These are phyloP conservation scores for Muntiacus muntjak DNA, from an alignment of 2,113 vertebrate species.

Conservation along the genomic window DNA sequence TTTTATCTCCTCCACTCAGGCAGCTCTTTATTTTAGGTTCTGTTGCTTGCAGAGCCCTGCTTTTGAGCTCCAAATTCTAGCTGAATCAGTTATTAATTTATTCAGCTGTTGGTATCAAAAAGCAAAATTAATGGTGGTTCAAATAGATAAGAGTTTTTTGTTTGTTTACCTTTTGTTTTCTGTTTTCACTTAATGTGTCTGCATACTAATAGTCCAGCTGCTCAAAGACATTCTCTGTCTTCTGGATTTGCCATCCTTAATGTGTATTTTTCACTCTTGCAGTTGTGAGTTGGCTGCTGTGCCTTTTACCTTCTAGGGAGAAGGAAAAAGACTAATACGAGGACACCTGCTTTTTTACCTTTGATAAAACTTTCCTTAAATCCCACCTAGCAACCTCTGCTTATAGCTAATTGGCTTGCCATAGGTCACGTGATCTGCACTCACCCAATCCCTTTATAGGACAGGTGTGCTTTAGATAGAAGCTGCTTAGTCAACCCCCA, in stretches of 20 bases:
- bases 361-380: background rate
- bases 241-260: background rate
- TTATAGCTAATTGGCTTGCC: background rate
- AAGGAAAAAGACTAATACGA: background rate
- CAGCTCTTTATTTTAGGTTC: background rate
- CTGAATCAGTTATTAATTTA: background rate
- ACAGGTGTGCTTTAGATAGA: too few species aligned
- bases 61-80: background rate
- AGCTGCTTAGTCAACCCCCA: background rate
- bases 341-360: background rate
- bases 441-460: background rate
- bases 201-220: background rate
- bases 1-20: background rate
- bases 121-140: background rate
- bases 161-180: background rate
- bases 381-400: background rate
- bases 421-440: background rate
- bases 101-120: background rate
- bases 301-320: background rate
- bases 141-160: background rate
- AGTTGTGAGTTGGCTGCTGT: background rate
- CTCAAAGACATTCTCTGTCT: background rate
- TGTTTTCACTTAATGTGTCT: background rate
- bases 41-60: background rate
- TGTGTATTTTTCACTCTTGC: background rate